Evolutionary conservation across 2,888 invertebrate genomes (phyloP), one percentile per base, ranked within the genome.

Genomic region (Brachycybe producta): DNA sequence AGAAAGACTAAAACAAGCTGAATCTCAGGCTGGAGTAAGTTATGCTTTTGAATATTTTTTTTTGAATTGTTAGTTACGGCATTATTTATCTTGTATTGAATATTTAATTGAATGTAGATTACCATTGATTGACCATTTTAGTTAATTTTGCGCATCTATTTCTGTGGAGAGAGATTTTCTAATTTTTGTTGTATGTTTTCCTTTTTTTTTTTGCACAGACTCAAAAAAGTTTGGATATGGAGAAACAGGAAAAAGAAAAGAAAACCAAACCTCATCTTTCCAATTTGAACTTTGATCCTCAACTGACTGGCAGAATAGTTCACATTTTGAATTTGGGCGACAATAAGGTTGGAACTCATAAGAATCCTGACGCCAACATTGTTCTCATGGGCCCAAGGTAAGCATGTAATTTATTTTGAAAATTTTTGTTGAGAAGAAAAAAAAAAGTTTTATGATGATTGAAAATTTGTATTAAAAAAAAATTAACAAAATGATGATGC

Each of bases 271-370:
- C 74, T 2, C 71, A 74, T 60, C 58, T 75, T 34, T 73, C 66
- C 61, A 76, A 76, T 61, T 58, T 75, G 52, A 75, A 75, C 61
- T 65, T 68, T 57, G 75, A 75, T 59, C 70, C 73, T 2, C 67
- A 69, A 59, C 61, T 76, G 48, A 67, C 70, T 0, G 72, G 73
- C 4, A 67, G 70, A 56, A 68, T 76, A 43, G 62, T 71, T 26
- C 69, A 72, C 59, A 70, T 75, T 55, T 60, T 75, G n/a, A 64
- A 67, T 13, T 56, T 60, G 4, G 69, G 70, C 11, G 63, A 61
- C n/a, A 65, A 62, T 21, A 60, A 62, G 21, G 61, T 70, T 43
- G 71, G 70, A 5, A 64, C 65, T 52, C 60, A 61, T 32, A 66
- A 65, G 52, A 67, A 63, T 17, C 63, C 66, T 11, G 62, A 65